phyloP scores from a whole-genome alignment of 2,888 invertebrate genomes.

The Actias luna region DNA sequence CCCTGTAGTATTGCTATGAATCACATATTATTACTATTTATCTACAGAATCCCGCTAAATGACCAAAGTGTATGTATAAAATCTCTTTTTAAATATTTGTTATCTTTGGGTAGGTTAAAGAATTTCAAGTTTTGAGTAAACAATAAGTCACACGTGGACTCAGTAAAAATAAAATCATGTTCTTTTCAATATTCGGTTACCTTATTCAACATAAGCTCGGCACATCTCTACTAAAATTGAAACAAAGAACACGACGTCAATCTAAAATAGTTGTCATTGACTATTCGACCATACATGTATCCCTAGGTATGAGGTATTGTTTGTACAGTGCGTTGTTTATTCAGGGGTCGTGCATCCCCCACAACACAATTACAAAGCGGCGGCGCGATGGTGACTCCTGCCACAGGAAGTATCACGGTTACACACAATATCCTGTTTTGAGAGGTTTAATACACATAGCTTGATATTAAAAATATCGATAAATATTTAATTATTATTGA shows the following conservation, averaged over 20 bases:
- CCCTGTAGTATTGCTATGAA: too few species aligned
- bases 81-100: too few species aligned
- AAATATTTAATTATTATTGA: neutral
- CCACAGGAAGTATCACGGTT: slow-evolving; percentile 47
- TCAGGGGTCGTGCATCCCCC: slow-evolving; percentile 9
- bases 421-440: slow-evolving; percentile 42
- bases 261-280: neutral
- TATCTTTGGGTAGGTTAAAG: too few species aligned
- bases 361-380: slow-evolving; percentile 10
- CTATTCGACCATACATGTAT: neutral
- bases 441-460: slow-evolving; percentile 3
- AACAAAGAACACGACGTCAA: neutral
- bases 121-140: too few species aligned
- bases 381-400: slow-evolving; percentile 17
- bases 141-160: too few species aligned
- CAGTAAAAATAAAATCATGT: too few species aligned
- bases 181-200: too few species aligned
- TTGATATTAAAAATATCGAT: slow-evolving; percentile 3
- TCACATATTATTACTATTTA: too few species aligned
- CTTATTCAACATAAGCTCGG: too few species aligned
- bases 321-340: slow-evolving; percentile 2
- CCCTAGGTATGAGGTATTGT: neutral
- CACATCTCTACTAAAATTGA: neutral
- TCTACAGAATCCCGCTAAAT: too few species aligned
- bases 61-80: too few species aligned